Conservation (phyloP, 2,888 invertebrate species). For the Biston betularia region DNA sequence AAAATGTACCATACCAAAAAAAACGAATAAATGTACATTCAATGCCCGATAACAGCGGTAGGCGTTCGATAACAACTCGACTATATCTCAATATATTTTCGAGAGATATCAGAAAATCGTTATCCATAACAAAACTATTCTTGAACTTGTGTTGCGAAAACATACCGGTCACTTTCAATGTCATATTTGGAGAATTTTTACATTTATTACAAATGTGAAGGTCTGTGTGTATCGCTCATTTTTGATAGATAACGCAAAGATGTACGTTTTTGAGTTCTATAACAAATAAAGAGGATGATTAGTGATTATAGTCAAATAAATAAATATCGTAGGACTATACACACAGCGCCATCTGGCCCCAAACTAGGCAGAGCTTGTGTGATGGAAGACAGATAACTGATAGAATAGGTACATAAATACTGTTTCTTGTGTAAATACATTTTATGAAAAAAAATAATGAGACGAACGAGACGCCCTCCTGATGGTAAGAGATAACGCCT, state of each 20-base stretch:
- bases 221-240: background rate
- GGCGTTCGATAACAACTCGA: slow-evolving; percentile 46
- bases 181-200: slow-evolving; percentile 43
- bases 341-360: too few relatives aligned
- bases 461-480: too few relatives aligned
- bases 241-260: background rate
- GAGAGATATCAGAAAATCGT: slow-evolving; percentile 46
- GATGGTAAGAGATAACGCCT: too few relatives aligned
- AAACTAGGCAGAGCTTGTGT: too few relatives aligned
- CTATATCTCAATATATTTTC: slow-evolving; percentile 22
- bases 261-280: too few relatives aligned
- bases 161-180: slow-evolving; percentile 63
- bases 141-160: slow-evolving; percentile 60
- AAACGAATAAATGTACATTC: slow-evolving; percentile 23
- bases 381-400: too few relatives aligned
- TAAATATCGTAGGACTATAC: too few relatives aligned
- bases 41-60: slow-evolving; percentile 47
- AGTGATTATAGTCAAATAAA: too few relatives aligned
- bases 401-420: too few relatives aligned
- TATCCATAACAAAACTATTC: slow-evolving; percentile 50
- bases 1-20: background rate
- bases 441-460: too few relatives aligned
- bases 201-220: background rate
- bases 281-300: too few relatives aligned
- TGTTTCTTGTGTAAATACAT: too few relatives aligned